A percentile compares a stretch with the other conserved stretches of the same genome.
phyloP scores from a whole-genome alignment of 2,888 invertebrate genomes.

The Zaprionus lineosus region DNA sequence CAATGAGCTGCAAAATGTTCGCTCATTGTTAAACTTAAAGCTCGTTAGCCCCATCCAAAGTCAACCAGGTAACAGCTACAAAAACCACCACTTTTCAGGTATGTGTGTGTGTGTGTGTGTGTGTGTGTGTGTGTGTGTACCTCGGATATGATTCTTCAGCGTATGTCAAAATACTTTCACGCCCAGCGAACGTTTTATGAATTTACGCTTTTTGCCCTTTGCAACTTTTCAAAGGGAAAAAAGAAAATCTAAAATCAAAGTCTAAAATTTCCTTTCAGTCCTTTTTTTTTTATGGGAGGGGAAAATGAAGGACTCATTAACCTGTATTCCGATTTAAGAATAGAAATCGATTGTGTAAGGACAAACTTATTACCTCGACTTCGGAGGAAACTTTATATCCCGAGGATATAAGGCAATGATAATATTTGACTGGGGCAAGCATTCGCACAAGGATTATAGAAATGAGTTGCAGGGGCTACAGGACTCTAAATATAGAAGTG shows the following conservation, averaged over 20 bases:
- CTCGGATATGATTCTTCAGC: slow-evolving; percentile 54
- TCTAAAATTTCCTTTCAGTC: neutral
- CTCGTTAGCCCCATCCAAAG: slow-evolving; percentile 63
- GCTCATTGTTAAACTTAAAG: slow-evolving; percentile 73
- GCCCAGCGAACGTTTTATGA: slow-evolving; percentile 64
- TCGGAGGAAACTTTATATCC: no score
- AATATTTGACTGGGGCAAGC: no score
- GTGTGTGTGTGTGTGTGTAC: slow-evolving; percentile 16
- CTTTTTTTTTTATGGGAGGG: no score
- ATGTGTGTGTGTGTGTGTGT: slow-evolving; percentile 6
- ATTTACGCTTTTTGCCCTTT: slow-evolving; percentile 72
- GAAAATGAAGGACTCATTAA: neutral
- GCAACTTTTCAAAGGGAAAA: slow-evolving; percentile 47
- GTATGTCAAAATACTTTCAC: slow-evolving; percentile 67
- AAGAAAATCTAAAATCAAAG: neutral
- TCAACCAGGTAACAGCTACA: slow-evolving; percentile 35
- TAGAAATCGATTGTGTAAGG: no score
- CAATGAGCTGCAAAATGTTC: slow-evolving; percentile 75
- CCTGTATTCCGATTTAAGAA: no score
- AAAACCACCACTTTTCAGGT: slow-evolving; percentile 4
- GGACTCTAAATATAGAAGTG: no score
- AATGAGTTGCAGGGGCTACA: no score
- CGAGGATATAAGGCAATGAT: no score
- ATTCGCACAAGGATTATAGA: no score
- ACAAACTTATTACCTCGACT: no score